Conservation (phyloP, 2,797 vertebrate species). For the Carcharodon carcharias region DNA sequence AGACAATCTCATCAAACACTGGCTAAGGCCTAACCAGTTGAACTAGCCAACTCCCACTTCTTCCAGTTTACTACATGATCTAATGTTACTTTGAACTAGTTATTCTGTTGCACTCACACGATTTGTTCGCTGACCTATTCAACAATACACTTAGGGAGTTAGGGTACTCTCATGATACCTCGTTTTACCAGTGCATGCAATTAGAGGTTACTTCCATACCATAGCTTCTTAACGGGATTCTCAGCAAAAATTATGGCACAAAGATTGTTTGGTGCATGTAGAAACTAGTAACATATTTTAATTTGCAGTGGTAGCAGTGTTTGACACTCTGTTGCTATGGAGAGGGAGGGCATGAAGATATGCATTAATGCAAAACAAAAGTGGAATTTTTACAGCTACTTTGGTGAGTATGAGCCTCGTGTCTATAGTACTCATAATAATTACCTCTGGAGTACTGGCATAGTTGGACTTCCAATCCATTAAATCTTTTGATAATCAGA, state of each 20-base stretch:
- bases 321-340: not conserved
- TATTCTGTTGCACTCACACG: not conserved
- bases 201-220: not conserved
- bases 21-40: not conserved
- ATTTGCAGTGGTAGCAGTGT: not conserved
- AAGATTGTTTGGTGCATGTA: not conserved
- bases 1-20: not conserved
- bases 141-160: not conserved
- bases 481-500: not conserved
- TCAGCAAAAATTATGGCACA: not conserved
- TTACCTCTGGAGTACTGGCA: not conserved
- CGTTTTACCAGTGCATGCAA: not conserved
- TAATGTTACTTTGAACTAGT: not conserved
- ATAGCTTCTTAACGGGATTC: not conserved
- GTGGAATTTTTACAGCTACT: slow-evolving; percentile 11
- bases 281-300: not conserved
- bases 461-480: not conserved
- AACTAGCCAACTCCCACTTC: not conserved
- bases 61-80: not conserved
- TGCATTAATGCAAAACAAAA: not conserved
- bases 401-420: not conserved
- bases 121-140: not conserved
- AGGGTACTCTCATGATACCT: not conserved
- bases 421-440: not conserved
- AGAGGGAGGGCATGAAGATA: not conserved